Evolutionary conservation across 2,797 vertebrate genomes (phyloP), one percentile per base, ranked within the genome.

Genomic region (Sebastes hopkinsi): DNA sequence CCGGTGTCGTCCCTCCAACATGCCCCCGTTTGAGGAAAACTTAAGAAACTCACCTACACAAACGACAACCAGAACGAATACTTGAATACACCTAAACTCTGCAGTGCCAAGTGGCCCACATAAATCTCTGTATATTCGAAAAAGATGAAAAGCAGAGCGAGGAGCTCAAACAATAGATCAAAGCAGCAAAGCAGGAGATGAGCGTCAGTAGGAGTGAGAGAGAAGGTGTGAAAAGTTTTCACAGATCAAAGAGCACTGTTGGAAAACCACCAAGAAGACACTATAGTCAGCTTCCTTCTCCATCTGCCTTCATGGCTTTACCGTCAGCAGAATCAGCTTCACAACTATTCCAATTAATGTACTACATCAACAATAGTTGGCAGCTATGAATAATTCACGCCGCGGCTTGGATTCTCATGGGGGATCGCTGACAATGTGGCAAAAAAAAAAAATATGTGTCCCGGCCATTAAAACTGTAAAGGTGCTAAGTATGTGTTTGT

Each of bases 321-420:
- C 60, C 22, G 25, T 87, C 87, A 75, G 81, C 81, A 23, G 29
- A 72, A 1, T 50, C 71, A 20, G 78, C 80, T 71, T 38, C 71
- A 30, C 1, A 67, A 58, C 67, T 9, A n/a, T 13, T 10, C 10
- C 18, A 29, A 11, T 20, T 52, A n/a, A 64, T 34, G n/a, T 14
- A 6, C 27, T 4, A 30, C 74, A 64, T 69, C 66, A 46, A 42
- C 34, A 71, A 50, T 1, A 11, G 36, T 13, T 25, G 14, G 50
- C 67, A 34, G 62, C 13, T 9, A 20, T 82, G 55, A 82, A 84
- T 82, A 82, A 79, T 75, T 82, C 71, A 86, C 3, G 0, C 20
- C 9, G 62, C 6, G 14, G 50, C 1, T 13, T 0, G 23, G 6
- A 56, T 22, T 3, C 52, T 38, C 32, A 60, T 75, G 38, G 52